Percentiles rank a stretch among this genome's conserved stretches.
Evolutionary conservation across 2,113 vertebrate species (phyloP).

Genomic region (Okapia johnstoni): DNA sequence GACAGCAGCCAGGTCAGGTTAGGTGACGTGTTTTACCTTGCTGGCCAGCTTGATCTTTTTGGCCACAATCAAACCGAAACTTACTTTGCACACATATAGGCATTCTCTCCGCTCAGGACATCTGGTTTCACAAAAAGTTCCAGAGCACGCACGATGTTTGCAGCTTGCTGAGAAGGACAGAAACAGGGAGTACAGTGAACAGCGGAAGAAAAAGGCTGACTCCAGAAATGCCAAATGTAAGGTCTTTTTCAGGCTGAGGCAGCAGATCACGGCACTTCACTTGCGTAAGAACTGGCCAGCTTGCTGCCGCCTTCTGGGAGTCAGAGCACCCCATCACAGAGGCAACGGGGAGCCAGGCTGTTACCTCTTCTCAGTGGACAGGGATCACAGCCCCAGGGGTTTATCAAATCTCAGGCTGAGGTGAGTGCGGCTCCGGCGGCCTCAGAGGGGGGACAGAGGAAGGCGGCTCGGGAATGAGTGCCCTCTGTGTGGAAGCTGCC

Average conservation of each 20-base stretch:
- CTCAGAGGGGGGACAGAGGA: rapidly evolving
- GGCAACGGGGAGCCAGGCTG: neutral
- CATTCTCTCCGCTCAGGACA: constrained; percentile 92
- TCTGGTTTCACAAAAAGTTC: constrained; percentile 95
- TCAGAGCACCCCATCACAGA: rapidly evolving
- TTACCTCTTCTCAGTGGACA: neutral
- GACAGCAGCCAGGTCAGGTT: rapidly evolving
- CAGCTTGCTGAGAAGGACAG: constrained; percentile 84
- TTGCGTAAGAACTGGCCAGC: neutral
- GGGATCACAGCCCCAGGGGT: neutral
- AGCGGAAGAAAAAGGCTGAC: neutral
- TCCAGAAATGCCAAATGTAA: neutral
- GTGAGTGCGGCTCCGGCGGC: rapidly evolving
- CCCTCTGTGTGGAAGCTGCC: too few species aligned
- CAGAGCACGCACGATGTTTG: constrained; percentile 90
- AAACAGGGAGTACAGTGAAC: neutral
- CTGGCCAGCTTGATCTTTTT: rapidly evolving
- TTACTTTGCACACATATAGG: constrained; percentile 96
- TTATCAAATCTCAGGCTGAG: neutral
- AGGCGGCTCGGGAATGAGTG: rapidly evolving
- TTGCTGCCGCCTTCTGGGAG: neutral
- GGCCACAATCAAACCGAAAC: constrained; percentile 35
- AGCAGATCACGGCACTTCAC: neutral
- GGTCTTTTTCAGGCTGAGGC: neutral
- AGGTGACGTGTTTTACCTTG: neutral